Evolutionary conservation across 2,113 vertebrate genomes (phyloP).

Genomic region (Lagopus muta): DNA sequence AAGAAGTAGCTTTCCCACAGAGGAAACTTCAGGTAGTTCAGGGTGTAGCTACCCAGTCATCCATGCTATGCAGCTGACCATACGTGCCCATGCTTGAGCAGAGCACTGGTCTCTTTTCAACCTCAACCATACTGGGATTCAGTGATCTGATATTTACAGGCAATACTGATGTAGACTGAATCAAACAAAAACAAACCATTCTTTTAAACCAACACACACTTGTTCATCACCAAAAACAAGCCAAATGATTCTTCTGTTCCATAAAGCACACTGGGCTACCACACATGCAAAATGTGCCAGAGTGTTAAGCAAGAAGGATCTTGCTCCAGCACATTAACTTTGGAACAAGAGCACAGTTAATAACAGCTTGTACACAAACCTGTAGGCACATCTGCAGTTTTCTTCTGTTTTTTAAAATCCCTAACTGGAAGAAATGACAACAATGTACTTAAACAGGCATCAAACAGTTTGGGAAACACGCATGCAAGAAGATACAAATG

Average conservation of each 20-base stretch:
- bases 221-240: not conserved
- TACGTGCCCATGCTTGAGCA: not conserved
- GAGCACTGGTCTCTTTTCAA: not conserved
- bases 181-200: not conserved
- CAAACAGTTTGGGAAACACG: not conserved
- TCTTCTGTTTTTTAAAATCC: not conserved
- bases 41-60: not conserved
- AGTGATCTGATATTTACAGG: not conserved
- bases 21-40: not conserved
- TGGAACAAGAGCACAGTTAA: not conserved
- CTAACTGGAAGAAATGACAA: not conserved
- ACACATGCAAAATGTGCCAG: not conserved
- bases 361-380: not conserved
- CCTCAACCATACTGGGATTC: not conserved
- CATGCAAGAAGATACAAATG: not conserved
- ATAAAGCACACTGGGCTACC: not conserved
- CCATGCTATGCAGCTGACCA: not conserved
- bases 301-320: not conserved
- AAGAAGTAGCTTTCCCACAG: not conserved
- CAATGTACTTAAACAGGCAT: not conserved
- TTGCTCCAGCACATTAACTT: not conserved
- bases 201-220: not conserved
- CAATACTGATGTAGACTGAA: not conserved
- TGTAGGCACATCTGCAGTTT: not conserved
- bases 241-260: not conserved